Evolutionary conservation across 2,888 invertebrate species (phyloP).

Genomic region (Glaucopsyche alexis): DNA sequence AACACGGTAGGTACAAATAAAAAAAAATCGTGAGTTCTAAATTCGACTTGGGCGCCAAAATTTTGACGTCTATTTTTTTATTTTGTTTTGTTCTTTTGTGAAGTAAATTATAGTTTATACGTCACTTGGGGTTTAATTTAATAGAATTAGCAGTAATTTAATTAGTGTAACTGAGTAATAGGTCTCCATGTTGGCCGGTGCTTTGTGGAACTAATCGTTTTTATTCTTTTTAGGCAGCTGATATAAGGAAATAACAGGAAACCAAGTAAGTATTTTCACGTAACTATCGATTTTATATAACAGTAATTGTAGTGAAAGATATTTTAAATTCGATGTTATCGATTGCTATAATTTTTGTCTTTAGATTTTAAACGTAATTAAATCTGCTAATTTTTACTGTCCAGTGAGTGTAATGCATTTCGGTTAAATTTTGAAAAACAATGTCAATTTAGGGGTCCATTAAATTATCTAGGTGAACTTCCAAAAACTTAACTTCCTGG

Average conservation of each 20-base stretch:
- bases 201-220: constrained; percentile 5
- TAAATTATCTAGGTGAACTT: too few species aligned
- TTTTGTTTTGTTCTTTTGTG: not conserved
- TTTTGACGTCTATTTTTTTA: not conserved
- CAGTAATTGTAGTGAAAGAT: not conserved
- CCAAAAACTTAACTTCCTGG: too few species aligned
- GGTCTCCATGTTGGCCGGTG: constrained; percentile 23
- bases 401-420: too few species aligned
- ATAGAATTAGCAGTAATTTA: constrained; percentile 74
- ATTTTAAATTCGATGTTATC: not conserved
- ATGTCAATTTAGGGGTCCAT: too few species aligned
- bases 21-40: constrained; percentile 34
- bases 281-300: not conserved
- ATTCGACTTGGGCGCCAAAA: constrained; percentile 29
- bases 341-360: not conserved
- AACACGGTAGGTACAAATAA: constrained; percentile 36
- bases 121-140: constrained; percentile 56
- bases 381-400: too few species aligned
- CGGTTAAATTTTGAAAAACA: too few species aligned
- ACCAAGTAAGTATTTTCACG: not conserved
- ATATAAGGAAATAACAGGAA: not conserved
- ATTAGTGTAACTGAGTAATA: constrained; percentile 52
- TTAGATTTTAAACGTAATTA: not conserved
- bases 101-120: constrained; percentile 19
- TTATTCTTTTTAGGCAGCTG: constrained; percentile 18